Conservation (phyloP, 2,888 invertebrate genomes). For the Cyaniris semiargus region DNA sequence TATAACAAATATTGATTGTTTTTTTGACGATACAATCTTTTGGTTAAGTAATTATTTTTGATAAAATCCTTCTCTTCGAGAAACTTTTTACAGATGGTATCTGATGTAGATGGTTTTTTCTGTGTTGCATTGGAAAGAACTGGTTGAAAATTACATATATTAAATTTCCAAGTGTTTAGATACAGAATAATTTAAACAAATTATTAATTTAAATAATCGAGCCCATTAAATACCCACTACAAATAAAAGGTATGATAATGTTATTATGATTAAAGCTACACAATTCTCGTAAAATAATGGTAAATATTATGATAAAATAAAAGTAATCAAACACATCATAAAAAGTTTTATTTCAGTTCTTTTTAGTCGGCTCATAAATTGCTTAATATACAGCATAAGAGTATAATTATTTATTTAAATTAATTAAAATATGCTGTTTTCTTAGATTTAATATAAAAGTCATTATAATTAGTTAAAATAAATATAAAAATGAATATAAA, state of each 20-base stretch:
- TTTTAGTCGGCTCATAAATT: slow-evolving; percentile 28
- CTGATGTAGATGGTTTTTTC: no score
- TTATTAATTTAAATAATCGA: not conserved
- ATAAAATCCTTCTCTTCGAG: no score
- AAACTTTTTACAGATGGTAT: no score
- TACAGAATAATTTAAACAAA: not conserved
- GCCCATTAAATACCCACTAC: not conserved
- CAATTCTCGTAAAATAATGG: slow-evolving; percentile 1
- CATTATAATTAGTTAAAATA: slow-evolving; percentile 19
- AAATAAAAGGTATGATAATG: slow-evolving; percentile 6
- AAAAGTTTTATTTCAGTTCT: slow-evolving; percentile 30
- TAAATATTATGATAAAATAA: slow-evolving; percentile 26
- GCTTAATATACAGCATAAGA: slow-evolving; percentile 1
- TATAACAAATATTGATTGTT: not conserved
- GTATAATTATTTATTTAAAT: slow-evolving; percentile 25
- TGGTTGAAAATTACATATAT: not conserved
- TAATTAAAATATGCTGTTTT: slow-evolving; percentile 26
- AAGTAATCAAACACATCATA: slow-evolving; percentile 22
- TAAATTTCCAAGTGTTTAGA: not conserved
- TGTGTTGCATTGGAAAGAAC: no score
- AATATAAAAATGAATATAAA: not conserved
- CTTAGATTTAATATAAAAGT: slow-evolving; percentile 21
- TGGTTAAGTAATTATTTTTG: no score
- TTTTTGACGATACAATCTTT: not conserved
- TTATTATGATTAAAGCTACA: slow-evolving; percentile 5